Base-by-base conservation (phyloP, 2,888 invertebrate genomes). In the Scelioninae gen. 2 region DNA sequence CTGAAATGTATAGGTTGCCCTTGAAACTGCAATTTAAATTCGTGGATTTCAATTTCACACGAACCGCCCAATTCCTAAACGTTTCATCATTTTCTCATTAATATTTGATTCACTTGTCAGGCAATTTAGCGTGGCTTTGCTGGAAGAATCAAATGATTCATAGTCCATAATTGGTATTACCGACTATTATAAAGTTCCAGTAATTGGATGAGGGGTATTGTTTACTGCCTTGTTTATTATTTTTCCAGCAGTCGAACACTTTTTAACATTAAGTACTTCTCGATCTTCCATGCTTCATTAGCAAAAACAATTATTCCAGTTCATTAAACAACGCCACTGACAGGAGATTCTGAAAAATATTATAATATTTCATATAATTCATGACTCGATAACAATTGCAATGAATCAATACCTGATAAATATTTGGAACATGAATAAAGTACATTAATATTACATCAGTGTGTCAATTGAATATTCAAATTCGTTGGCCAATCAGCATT, bases 401-500 rank as follows among this genome's bases (percentile, higher is more conserved):
- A 37, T 33, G 22, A 58, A 67, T 67, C 41, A 31, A 57, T 48
- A 55, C 57, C 48, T 67, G 65, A 67, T 57, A 57, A 57, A 67
- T 67, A 57, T 55, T 67, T 67, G 16, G 28, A 67, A 57, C 11
- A 18, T 33, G 58, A 19, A 50, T 67, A 18, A 67, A 67, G 46
- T 25, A 43, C 67, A 43, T 43, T 43, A 43, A 52, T 35, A 19
- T 68, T 52, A 68, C 50, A 52, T 60, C 58, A 60, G 15, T 45
- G 28, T n/a, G 33, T 52, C 58, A 63, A 63, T 64, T 73, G 68
- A 63, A 67, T 68, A 73, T 64, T 68, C 48, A 68, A 58, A 67
- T 61, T 25, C 31, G 22, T 16, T 31, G 43, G 31, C 37, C 39
- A 65, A 46, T 48, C 18, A 48, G 53, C 31, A 53, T 13, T 39